These are phyloP conservation scores for Cacoxenus indagator DNA, from an alignment of 2,888 invertebrate genomes.

Conservation along the genomic window DNA sequence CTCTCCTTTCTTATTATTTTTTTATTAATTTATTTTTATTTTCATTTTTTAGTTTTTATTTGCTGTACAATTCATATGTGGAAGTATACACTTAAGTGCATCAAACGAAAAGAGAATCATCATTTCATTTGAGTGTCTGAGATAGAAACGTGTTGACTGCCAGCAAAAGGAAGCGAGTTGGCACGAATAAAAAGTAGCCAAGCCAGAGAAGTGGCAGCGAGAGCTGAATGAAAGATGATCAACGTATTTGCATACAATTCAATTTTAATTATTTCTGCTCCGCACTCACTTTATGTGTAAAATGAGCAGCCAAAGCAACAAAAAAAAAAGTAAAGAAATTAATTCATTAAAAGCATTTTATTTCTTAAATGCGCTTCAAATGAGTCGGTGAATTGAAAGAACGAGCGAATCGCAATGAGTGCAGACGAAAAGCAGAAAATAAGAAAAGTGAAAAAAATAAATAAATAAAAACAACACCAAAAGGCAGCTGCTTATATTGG, in stretches of 20 bases:
- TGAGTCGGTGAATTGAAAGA: too few species aligned
- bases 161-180: not conserved
- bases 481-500: too few species aligned
- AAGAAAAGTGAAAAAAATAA: too few species aligned
- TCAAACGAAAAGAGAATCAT: too few species aligned
- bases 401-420: too few species aligned
- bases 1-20: too few species aligned
- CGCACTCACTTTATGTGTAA: conserved; percentile 31
- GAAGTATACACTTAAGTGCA: not conserved
- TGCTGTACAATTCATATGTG: not conserved
- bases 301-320: conserved; percentile 38
- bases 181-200: not conserved
- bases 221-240: not conserved
- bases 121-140: not conserved
- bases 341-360: conserved; percentile 9
- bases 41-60: not conserved
- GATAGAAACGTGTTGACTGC: not conserved
- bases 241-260: conserved; percentile 6
- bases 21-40: too few species aligned
- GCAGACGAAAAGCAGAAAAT: too few species aligned
- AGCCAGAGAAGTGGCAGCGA: not conserved
- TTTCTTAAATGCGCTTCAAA: not conserved
- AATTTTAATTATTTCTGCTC: not conserved
- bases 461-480: too few species aligned
- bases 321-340: not conserved